phyloP scores from a whole-genome alignment of 2,888 invertebrate species.

The Micoletzkya japonica region DNA sequence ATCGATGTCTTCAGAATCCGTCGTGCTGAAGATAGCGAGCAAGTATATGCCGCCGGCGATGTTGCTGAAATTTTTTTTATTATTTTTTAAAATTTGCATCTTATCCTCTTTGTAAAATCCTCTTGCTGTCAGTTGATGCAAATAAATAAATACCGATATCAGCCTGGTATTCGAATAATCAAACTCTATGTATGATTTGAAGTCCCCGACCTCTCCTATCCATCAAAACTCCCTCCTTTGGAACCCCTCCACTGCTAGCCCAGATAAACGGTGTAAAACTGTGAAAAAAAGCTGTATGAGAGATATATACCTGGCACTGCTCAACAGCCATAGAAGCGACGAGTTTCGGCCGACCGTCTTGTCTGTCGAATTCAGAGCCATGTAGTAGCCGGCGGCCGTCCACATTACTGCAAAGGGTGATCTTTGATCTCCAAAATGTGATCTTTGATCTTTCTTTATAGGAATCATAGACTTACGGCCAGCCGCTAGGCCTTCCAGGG shows the following conservation, averaged over 20 bases:
- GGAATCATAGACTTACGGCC: slow-evolving; percentile 12
- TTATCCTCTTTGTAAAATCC: too few relatives aligned
- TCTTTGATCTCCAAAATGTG: background rate
- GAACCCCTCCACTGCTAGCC: too few relatives aligned
- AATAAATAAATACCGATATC: too few relatives aligned
- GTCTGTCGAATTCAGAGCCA: slow-evolving; percentile 27
- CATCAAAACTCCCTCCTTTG: too few relatives aligned
- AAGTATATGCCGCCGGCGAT: slow-evolving; percentile 20
- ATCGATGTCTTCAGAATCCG: slow-evolving; percentile 6
- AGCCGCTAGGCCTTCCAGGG: slow-evolving; percentile 11
- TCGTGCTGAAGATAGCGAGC: slow-evolving; percentile 16
- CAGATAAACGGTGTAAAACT: too few relatives aligned
- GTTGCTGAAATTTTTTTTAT: too few relatives aligned
- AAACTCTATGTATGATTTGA: too few relatives aligned
- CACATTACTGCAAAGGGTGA: slow-evolving; percentile 27
- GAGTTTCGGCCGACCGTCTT: slow-evolving; percentile 26
- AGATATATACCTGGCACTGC: background rate
- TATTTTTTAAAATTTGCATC: too few relatives aligned
- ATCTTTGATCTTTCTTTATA: background rate
- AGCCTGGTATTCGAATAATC: too few relatives aligned
- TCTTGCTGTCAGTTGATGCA: too few relatives aligned
- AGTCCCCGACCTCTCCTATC: too few relatives aligned
- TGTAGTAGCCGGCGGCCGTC: slow-evolving; percentile 27
- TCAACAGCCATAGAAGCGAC: slow-evolving; percentile 18
- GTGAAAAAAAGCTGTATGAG: too few relatives aligned